A percentile compares a stretch with the other conserved stretches of the same genome.
Evolutionary conservation across 2,113 vertebrate genomes (phyloP).

Genomic region (Madoqua kirkii): DNA sequence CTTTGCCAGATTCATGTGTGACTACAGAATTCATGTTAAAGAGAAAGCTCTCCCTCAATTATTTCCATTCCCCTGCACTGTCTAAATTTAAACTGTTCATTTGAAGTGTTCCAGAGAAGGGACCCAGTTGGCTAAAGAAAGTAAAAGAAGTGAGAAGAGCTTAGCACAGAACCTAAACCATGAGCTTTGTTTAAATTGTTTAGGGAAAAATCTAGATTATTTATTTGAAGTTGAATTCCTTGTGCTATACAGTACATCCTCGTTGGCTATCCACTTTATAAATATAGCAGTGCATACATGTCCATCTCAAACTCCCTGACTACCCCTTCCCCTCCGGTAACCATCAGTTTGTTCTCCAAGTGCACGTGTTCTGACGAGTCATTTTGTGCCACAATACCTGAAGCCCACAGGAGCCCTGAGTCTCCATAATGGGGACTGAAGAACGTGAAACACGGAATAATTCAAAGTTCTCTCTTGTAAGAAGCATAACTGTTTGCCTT

Average conservation of each 20-base stretch:
- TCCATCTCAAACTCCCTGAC: not conserved
- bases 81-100: not conserved
- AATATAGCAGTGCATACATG: not conserved
- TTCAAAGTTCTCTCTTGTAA: not conserved
- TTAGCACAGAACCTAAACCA: not conserved
- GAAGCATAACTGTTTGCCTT: not conserved
- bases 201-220: not conserved
- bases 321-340: not conserved
- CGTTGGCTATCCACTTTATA: not conserved
- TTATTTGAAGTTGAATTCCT: not conserved
- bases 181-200: not conserved
- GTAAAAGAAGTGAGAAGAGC: not conserved
- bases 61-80: not conserved
- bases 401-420: not conserved
- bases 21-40: not conserved
- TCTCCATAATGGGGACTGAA: not conserved
- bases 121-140: not conserved
- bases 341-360: not conserved
- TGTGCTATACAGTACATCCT: not conserved
- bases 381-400: not conserved
- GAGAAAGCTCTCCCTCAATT: not conserved
- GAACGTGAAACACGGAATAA: fast-evolving
- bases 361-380: not conserved
- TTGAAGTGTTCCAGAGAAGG: not conserved
- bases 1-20: not conserved